A percentile compares a stretch with the other conserved stretches of the same genome.
phyloP scores from a whole-genome alignment of 2,113 vertebrate genomes.

The Menidia beryllina region DNA sequence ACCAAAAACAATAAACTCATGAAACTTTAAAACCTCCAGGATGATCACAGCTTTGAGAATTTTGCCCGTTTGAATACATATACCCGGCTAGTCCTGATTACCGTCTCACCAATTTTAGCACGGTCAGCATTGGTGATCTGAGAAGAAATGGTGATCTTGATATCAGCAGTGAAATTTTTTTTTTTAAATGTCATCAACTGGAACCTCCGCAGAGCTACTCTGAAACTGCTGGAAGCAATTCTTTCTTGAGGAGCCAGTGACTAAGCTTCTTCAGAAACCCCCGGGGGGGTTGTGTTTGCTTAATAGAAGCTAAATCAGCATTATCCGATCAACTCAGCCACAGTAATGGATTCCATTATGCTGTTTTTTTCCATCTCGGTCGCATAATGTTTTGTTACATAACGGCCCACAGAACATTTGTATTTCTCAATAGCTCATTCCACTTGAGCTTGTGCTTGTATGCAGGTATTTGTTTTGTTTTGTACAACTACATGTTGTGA shows the following conservation, averaged over 20 bases:
- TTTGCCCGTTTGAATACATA: neutral
- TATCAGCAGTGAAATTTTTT: neutral
- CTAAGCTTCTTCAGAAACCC: constrained; percentile 39
- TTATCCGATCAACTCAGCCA: constrained; percentile 56
- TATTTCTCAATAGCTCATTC: constrained; percentile 21
- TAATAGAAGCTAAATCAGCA: constrained; percentile 49
- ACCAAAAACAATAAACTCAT: constrained; percentile 4
- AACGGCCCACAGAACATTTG: constrained; percentile 23
- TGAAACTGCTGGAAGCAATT: neutral
- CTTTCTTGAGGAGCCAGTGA: neutral
- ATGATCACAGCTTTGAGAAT: neutral
- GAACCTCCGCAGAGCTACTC: neutral
- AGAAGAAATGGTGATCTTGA: no score
- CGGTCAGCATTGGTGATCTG: no score
- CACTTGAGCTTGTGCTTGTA: constrained; percentile 13
- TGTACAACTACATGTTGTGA: neutral
- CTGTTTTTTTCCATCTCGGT: constrained; percentile 44
- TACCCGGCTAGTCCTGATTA: neutral
- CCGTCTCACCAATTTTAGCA: neutral
- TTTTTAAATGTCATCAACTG: neutral
- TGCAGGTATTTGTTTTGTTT: constrained; percentile 4
- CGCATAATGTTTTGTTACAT: constrained; percentile 54
- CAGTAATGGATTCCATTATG: constrained; percentile 60
- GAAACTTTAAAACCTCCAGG: neutral
- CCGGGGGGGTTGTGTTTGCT: constrained; percentile 27